A percentile compares a stretch with the other conserved stretches of the same genome.
These are phyloP conservation scores for Seriola quinqueradiata DNA, from an alignment of 2,113 vertebrate species.

Conservation along the genomic window DNA sequence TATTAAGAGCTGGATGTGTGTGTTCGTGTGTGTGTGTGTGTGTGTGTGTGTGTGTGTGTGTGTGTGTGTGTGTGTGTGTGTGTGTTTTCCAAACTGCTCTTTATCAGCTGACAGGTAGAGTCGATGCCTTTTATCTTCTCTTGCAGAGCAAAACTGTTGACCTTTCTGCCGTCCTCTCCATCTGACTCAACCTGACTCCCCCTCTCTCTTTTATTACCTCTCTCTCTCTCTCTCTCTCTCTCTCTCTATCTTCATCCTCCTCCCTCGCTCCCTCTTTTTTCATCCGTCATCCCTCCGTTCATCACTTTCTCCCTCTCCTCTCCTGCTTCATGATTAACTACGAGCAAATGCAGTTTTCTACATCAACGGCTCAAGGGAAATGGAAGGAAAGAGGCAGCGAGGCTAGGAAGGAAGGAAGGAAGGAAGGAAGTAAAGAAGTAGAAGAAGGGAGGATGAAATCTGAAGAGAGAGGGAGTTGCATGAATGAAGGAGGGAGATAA, in stretches of 20 bases:
- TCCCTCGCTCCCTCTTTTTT: background rate
- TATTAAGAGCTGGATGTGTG: background rate
- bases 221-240: background rate
- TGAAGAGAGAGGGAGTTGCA: background rate
- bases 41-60: background rate
- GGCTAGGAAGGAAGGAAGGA: background rate
- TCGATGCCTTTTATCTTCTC: slow-evolving; percentile 42
- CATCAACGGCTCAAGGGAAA: background rate
- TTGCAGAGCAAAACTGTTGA: slow-evolving; percentile 19
- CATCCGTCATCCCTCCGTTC: background rate
- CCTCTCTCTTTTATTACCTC: slow-evolving; percentile 2
- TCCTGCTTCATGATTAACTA: background rate
- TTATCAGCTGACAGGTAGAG: slow-evolving; percentile 20
- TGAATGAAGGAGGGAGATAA: background rate
- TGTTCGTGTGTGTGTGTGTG: background rate
- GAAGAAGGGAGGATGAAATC: background rate
- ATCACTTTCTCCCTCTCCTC: background rate
- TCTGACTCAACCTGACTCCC: slow-evolving; percentile 13
- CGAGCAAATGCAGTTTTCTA: background rate
- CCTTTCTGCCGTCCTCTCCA: slow-evolving; percentile 10
- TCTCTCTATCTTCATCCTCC: background rate
- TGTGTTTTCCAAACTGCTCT: slow-evolving; percentile 13
- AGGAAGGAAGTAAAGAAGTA: background rate
- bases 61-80: slow-evolving; percentile 13
- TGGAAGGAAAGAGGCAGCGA: background rate